Evolutionary conservation across 2,113 vertebrate genomes (phyloP).

Genomic region (Eudyptes chrysolophus): DNA sequence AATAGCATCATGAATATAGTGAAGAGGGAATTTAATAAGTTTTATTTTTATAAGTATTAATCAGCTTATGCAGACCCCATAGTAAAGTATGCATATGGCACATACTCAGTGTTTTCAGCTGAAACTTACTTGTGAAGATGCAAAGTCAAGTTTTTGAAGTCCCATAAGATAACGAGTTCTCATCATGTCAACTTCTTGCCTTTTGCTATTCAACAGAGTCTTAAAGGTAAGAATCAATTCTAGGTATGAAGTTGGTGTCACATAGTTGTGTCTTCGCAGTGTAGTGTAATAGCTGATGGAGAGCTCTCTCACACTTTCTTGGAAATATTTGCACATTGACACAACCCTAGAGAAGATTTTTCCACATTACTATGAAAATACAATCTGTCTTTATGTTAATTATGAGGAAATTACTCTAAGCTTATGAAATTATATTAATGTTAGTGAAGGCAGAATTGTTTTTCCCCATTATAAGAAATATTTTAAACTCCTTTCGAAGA

Average conservation of each 20-base stretch:
- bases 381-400: background rate
- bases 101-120: background rate
- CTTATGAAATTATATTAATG: background rate
- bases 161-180: slow-evolving; percentile 85
- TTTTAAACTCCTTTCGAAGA: background rate
- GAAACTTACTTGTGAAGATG: slow-evolving; percentile 83
- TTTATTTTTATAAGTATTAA: background rate
- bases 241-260: slow-evolving; percentile 92
- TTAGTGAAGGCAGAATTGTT: background rate
- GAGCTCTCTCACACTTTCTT: slow-evolving; percentile 82
- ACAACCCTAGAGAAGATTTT: slow-evolving; percentile 79
- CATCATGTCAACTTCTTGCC: slow-evolving; percentile 82
- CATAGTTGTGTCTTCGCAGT: slow-evolving; percentile 88
- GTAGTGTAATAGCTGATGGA: slow-evolving; percentile 79
- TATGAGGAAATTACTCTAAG: background rate
- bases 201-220: slow-evolving; percentile 81
- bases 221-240: slow-evolving; percentile 94
- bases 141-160: slow-evolving; percentile 90
- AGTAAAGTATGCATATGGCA: background rate
- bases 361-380: background rate
- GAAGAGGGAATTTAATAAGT: background rate
- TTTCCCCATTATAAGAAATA: background rate
- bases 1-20: background rate
- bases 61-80: background rate
- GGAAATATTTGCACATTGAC: slow-evolving; percentile 90